Base-by-base conservation (phyloP, 2,888 invertebrate genomes). In the Koerneria pararmatus region DNA sequence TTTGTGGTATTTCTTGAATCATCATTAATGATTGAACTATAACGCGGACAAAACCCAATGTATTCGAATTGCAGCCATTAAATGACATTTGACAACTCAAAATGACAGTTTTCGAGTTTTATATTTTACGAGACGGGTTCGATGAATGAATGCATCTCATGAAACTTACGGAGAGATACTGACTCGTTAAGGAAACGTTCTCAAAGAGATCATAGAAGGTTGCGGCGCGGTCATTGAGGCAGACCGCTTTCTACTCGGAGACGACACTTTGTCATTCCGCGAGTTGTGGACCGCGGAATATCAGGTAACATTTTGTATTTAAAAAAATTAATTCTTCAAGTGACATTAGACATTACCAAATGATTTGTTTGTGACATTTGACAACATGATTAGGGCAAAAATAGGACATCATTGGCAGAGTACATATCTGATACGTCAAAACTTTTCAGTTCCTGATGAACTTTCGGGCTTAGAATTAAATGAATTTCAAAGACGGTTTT, bases 221-320 rank as follows among this genome's bases (percentile, higher is more conserved):
- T 67, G 69, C 11, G 97, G 97, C 0, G 97, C 95, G 0, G 88
- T 92, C 0, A 92, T 97, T 69, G 91, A 90, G 81, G 90, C 91
- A 0, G 89, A 90, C 69, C 88, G 89, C 81, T 94, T 95, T 83
- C 90, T 91, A 73, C 86, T 97, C 34, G 97, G 95, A 0, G 97
- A 98, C 86, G 91, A 93, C 0, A 95, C 94, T 2, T 90, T 97
- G 64, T 93, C 90, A 64, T 89, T 91, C 0, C 85, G 95, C 68
- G 97, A 98, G 83, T 85, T 98, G 1, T 98, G 97, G 97, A 95
- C 95, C 0, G 97, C 97, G 0, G 97, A 97, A 84, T 97, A 95
- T 84, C 95, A 74, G 65, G 74, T 74, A 32, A 15, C n/a, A n/a
- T n/a, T n/a, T n/a, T n/a, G n/a, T n/a, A n/a, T n/a, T n/a, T n/a